Evolutionary conservation across 1,140 invertebrate species (phyloP).

Genomic region (Drosophila nebulosa): DNA sequence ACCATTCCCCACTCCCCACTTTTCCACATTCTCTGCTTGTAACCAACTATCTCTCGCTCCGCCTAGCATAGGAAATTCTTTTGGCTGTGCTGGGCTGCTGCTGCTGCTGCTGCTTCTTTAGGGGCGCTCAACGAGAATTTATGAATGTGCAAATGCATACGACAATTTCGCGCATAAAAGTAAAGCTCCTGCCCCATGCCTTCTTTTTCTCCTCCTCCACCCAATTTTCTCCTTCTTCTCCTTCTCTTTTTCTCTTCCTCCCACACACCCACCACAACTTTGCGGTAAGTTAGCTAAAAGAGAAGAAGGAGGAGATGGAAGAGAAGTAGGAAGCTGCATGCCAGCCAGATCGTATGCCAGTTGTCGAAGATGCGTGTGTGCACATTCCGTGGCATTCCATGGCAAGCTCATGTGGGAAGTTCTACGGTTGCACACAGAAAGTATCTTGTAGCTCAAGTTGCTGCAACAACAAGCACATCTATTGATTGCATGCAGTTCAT

Average conservation of each 20-base stretch:
- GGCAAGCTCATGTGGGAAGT: conserved; percentile 62
- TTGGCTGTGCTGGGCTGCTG: conserved; percentile 24
- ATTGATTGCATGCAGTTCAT: conserved; percentile 74
- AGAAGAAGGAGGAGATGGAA: neutral
- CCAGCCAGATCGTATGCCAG: conserved; percentile 56
- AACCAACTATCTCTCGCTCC: conserved; percentile 10
- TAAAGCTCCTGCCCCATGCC: conserved; percentile 59
- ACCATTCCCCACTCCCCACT: conserved; percentile 19
- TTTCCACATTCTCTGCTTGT: neutral
- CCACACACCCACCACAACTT: conserved; percentile 56
- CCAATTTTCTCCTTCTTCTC: too few relatives aligned
- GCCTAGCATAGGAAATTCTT: conserved; percentile 53
- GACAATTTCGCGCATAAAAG: conserved; percentile 78
- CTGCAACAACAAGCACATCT: conserved; percentile 56
- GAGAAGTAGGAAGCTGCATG: neutral
- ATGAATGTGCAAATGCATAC: conserved; percentile 79
- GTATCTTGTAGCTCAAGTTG: conserved; percentile 64
- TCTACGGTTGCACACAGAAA: conserved; percentile 58
- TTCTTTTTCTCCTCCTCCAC: neutral
- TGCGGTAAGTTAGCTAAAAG: conserved; percentile 22
- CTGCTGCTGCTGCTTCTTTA: conserved; percentile 53
- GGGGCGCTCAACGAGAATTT: conserved; percentile 78
- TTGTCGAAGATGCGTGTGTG: conserved; percentile 72
- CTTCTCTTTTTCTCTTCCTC: too few relatives aligned
- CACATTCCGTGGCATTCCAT: conserved; percentile 65